Conservation (phyloP, 2,113 vertebrate species). For the Oreochromis aureus region DNA sequence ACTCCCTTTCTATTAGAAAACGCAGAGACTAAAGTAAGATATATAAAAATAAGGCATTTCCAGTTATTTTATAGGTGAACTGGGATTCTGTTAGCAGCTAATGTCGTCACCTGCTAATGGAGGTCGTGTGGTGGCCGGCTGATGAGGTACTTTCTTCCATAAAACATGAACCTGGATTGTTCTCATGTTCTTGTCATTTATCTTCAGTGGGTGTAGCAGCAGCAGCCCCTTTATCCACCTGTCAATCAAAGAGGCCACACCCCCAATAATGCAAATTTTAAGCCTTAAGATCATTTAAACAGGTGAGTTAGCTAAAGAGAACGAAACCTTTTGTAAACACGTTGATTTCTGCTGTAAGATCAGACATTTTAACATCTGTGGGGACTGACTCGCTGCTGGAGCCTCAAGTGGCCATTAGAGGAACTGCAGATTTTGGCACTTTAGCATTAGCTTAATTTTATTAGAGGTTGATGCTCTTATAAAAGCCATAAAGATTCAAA, state of each 20-base stretch:
- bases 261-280: not conserved
- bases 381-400: not conserved
- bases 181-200: not conserved
- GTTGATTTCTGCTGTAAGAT: not conserved
- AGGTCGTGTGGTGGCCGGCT: not conserved
- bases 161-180: not conserved
- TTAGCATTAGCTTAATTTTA: not conserved
- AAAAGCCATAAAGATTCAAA: not conserved
- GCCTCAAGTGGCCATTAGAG: not conserved
- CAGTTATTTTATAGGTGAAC: not conserved
- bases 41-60: not conserved
- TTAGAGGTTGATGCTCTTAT: not conserved
- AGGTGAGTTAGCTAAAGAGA: not conserved
- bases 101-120: not conserved
- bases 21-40: not conserved
- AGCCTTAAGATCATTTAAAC: not conserved
- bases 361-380: not conserved
- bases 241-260: not conserved
- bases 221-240: not conserved
- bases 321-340: fast-evolving
- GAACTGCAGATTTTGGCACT: not conserved
- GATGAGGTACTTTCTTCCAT: not conserved
- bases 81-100: not conserved
- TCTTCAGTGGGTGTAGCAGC: not conserved
- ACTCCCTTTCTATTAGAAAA: not conserved